Evolutionary conservation across 2,113 vertebrate species (phyloP).

Genomic region (Melanerpes aurifrons): DNA sequence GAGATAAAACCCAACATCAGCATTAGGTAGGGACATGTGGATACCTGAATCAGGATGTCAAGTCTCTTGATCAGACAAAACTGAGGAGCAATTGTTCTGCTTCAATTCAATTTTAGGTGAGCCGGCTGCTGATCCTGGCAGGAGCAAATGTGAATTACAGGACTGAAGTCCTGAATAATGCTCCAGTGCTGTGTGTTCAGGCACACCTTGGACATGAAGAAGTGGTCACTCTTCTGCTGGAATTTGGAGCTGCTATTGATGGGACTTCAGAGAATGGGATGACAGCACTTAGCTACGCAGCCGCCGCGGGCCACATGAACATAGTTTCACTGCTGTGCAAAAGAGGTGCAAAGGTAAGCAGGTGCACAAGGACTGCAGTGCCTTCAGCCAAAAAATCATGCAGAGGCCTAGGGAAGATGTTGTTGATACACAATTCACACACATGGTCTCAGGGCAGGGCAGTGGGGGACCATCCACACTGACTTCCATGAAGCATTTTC

Average conservation of each 20-base stretch:
- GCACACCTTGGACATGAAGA: constrained; percentile 95
- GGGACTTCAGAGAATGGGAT: constrained; percentile 90
- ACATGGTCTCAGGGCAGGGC: too few relatives aligned
- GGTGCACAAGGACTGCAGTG: too few relatives aligned
- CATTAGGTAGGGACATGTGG: neutral
- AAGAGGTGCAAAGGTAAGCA: constrained; percentile 87
- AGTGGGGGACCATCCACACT: neutral
- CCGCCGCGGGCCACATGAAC: constrained; percentile 89
- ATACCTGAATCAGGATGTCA: neutral
- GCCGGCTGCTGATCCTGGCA: constrained; percentile 93
- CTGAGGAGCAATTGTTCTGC: neutral
- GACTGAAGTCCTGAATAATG: constrained; percentile 94
- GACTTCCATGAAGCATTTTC: neutral
- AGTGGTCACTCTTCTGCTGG: constrained; percentile 87
- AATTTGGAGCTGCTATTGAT: constrained; percentile 89
- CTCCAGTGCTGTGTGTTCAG: constrained; percentile 93
- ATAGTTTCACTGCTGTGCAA: constrained; percentile 88
- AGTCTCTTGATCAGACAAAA: neutral
- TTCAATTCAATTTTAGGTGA: constrained; percentile 83
- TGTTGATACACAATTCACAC: neutral
- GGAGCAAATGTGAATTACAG: constrained; percentile 96
- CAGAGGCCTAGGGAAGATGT: neutral
- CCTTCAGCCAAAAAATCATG: neutral
- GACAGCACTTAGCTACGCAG: constrained; percentile 90
- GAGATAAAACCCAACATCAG: neutral